Base-by-base conservation (phyloP, 1,140 invertebrate genomes). In the Lineus longissimus region DNA sequence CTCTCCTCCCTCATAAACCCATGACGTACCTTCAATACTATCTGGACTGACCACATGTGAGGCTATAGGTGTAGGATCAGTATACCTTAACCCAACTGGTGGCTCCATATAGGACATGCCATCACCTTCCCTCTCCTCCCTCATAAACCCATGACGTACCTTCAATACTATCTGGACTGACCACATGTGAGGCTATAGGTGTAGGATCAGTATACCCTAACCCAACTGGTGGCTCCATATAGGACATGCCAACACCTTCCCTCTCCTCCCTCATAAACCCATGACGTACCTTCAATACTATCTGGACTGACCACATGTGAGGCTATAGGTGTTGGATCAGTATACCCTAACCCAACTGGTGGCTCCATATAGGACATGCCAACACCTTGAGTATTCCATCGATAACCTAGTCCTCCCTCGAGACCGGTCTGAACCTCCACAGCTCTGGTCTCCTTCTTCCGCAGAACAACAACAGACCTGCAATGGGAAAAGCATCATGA, bases 291-390 rank as follows among this genome's bases (percentile, higher is more conserved):
- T 69, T 76, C 72, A 1, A 77, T 55, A 43, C 74, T 62, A 33
- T 77, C 76, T 30, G 74, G 65, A 67, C 69, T 73, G 59, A 77
- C 69, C 13, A 74, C 73, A 57, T 73, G 70, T n/a, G 72, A 67
- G 19, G 74, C 76, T 29, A 77, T 72, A 33, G 74, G 71, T 11
- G 73, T 67, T 2, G 76, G 76, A 29, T 77, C 74, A 13, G 72
- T 67, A 59, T 70, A 71, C 1, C 62, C 66, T 13, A 73, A 59
- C 4, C 74, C 71, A 25, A 59, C 45, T n/a, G 60, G 31, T 25
- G 67, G 67, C 0, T 69, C 70, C 1, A 66, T 45, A 15, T 69
- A 59, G 25, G 66, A 62, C 33, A 68, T 43, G 9, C 67, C 71
- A 9, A 51, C 47, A 51, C 25, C 25, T 4, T 27, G n/a, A 9